phyloP scores from a whole-genome alignment of 2,888 invertebrate genomes.

The Cantharis lateralis region DNA sequence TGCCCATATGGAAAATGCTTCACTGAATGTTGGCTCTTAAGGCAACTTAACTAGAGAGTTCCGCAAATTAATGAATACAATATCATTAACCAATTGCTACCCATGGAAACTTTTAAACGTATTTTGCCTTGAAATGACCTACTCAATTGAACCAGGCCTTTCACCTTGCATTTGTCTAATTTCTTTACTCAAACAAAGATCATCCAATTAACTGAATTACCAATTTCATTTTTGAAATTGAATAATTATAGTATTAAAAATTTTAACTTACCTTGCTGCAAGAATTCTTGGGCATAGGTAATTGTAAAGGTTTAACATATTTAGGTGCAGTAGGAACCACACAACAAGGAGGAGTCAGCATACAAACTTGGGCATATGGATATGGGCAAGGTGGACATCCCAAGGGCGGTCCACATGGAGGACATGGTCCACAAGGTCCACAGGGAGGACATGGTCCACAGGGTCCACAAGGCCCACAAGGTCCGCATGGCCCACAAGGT shows the following conservation, averaged over 20 bases:
- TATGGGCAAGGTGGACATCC: conserved; percentile 17
- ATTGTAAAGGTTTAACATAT: conserved; percentile 47
- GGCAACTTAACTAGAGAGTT: no score
- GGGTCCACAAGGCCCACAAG: background rate
- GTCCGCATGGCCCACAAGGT: background rate
- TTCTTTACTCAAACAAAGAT: no score
- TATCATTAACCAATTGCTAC: no score
- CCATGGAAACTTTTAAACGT: no score
- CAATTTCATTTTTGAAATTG: no score
- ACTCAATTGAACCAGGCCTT: no score
- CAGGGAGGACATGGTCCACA: background rate
- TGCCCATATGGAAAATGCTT: no score
- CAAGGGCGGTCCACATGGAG: background rate
- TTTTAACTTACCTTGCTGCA: background rate
- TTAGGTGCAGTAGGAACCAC: conserved; percentile 44
- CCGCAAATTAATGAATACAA: no score
- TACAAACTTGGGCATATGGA: conserved; percentile 43
- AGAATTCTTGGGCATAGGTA: conserved; percentile 35
- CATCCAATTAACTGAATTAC: no score
- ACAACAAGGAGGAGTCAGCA: conserved; percentile 45
- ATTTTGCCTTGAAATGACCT: no score
- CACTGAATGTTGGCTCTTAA: no score
- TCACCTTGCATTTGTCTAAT: no score
- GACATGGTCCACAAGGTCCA: background rate
- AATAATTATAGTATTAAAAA: background rate